These are phyloP conservation scores for Spilogale gracilis DNA, from an alignment of 2,113 vertebrate species.

Conservation along the genomic window DNA sequence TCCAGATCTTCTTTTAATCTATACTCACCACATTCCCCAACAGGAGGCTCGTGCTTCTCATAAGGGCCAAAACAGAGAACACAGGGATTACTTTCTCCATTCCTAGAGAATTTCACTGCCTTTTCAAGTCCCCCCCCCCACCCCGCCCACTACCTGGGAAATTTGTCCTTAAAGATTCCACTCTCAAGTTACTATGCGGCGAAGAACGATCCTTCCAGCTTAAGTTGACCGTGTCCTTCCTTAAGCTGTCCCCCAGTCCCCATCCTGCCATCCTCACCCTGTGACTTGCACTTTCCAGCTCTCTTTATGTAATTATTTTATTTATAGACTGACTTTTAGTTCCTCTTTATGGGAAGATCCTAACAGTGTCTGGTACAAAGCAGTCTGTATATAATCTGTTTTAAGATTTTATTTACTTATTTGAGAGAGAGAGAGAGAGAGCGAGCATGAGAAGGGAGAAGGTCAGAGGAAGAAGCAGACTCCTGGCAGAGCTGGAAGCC, in stretches of 20 bases:
- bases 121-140: background rate
- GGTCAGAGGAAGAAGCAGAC: too few species aligned
- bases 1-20: background rate
- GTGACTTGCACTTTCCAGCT: background rate
- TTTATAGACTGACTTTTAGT: background rate
- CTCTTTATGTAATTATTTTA: background rate
- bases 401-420: too few species aligned
- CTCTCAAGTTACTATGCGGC: background rate
- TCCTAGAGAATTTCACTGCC: background rate
- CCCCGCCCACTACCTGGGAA: too few species aligned
- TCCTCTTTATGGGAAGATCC: background rate
- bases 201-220: background rate
- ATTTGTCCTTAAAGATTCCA: background rate
- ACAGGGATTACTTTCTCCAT: background rate
- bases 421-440: too few species aligned
- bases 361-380: background rate
- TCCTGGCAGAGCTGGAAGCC: too few species aligned
- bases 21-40: background rate
- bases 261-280: background rate
- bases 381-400: background rate
- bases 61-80: background rate
- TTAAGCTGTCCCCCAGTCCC: background rate
- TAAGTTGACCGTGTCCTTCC: background rate
- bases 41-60: background rate
- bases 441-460: too few species aligned